A percentile compares a stretch with the other conserved stretches of the same genome.
Conservation (phyloP, 2,888 invertebrate species). For the Melanophora roralis region DNA sequence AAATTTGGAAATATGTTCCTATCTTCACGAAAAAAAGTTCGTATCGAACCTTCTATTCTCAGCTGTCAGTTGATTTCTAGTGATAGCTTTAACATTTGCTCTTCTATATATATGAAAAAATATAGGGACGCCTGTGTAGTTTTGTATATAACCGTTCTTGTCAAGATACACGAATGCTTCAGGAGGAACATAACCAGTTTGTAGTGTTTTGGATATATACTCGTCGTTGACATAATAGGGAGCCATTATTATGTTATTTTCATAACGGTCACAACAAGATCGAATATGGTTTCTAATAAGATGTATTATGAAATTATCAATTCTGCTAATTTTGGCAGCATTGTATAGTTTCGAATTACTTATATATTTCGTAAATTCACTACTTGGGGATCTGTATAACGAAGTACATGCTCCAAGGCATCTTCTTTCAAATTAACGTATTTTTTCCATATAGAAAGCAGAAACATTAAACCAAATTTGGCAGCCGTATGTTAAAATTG, state of each 20-base stretch:
- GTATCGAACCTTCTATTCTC: neutral
- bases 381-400: neutral
- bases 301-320: constrained; percentile 10
- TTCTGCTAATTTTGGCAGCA: neutral
- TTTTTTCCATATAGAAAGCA: neutral
- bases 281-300: constrained; percentile 4
- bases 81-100: neutral
- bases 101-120: neutral
- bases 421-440: neutral
- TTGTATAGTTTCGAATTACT: neutral
- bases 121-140: neutral
- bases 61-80: neutral
- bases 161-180: neutral
- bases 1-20: neutral
- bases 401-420: neutral
- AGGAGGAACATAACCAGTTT: neutral
- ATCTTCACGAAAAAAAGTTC: neutral
- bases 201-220: neutral
- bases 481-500: neutral
- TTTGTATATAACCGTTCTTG: neutral
- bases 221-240: constrained; percentile 13
- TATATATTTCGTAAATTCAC: neutral
- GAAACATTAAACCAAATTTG: neutral
- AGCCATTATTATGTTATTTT: constrained; percentile 20
- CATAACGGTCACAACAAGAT: constrained; percentile 10